A percentile compares a stretch with the other conserved stretches of the same genome.
These are phyloP conservation scores for Temnothorax unifasciatus DNA, from an alignment of 2,888 invertebrate species.

Conservation along the genomic window DNA sequence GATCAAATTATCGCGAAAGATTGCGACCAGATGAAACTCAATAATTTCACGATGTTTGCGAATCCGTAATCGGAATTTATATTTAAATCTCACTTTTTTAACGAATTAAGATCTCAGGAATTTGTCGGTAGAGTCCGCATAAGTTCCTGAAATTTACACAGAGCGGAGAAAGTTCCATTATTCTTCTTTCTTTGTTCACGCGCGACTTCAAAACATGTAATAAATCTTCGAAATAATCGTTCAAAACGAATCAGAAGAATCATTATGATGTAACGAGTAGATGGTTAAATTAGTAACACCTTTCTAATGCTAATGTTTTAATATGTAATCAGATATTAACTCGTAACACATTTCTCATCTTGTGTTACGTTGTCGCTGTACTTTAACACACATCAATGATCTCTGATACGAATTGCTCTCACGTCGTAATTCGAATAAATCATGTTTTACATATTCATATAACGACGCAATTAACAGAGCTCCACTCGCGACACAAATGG, in stretches of 20 bases:
- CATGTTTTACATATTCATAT: not conserved
- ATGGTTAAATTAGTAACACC: not conserved
- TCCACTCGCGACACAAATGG: not conserved
- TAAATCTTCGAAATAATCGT: not conserved
- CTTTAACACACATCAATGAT: not conserved
- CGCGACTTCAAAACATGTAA: not conserved
- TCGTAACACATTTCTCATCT: slow-evolving; percentile 1
- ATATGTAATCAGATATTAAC: not conserved
- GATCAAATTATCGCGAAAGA: not conserved
- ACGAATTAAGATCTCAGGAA: not conserved
- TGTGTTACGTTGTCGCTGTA: not conserved
- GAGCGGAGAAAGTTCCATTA: not conserved
- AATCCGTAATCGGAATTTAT: not conserved
- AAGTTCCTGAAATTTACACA: not conserved
- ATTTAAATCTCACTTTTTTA: slow-evolving; percentile 1
- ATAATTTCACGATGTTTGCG: not conserved
- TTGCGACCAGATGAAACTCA: not conserved
- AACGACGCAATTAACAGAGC: not conserved
- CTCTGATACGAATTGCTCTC: not conserved
- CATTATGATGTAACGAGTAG: not conserved
- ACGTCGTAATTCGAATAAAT: slow-evolving; percentile 6
- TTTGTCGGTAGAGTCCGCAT: too few species aligned
- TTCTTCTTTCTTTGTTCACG: not conserved
- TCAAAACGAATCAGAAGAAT: not conserved
- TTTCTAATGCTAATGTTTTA: not conserved